These are phyloP conservation scores for Drosophila saltans DNA, from an alignment of 1,140 invertebrate genomes.

Conservation along the genomic window DNA sequence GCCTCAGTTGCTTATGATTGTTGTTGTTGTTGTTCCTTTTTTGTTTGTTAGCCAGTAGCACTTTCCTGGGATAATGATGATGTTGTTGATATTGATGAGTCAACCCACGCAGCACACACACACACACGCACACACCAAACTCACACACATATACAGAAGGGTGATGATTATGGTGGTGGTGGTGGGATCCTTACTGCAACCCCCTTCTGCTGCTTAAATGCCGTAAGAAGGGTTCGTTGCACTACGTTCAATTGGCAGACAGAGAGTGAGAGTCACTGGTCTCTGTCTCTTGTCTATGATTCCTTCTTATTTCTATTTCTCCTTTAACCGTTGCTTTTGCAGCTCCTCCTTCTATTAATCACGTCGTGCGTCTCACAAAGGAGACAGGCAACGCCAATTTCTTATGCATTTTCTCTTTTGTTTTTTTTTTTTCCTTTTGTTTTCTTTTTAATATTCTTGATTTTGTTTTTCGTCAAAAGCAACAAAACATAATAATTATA, in stretches of 20 bases:
- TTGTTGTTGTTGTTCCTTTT: conserved; percentile 24
- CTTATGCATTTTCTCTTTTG: conserved; percentile 4
- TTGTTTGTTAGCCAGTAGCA: conserved; percentile 26
- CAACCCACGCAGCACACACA: conserved; percentile 26
- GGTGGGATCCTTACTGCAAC: conserved; percentile 45
- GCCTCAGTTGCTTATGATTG: conserved; percentile 15
- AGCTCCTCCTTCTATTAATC: conserved; percentile 19
- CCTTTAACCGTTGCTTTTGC: conserved; percentile 26
- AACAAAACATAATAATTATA: conserved; percentile 48
- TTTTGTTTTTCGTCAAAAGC: not conserved
- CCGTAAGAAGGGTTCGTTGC: conserved; percentile 47
- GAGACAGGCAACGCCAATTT: conserved; percentile 4
- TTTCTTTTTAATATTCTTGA: not conserved
- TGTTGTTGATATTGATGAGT: conserved; percentile 52
- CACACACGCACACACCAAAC: conserved; percentile 27
- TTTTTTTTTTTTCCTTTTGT: conserved; percentile 1
- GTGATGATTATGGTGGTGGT: conserved; percentile 12
- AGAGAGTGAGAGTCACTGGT: conserved; percentile 18
- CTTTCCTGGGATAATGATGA: conserved; percentile 42
- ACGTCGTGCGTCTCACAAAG: conserved; percentile 3
- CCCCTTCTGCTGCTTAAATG: not conserved
- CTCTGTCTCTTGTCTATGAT: conserved; percentile 3
- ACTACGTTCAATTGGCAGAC: conserved; percentile 37
- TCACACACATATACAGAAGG: conserved; percentile 22
- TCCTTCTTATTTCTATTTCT: conserved; percentile 29